Base-by-base conservation (phyloP, 2,888 invertebrate species). In the Hesperia comma region DNA sequence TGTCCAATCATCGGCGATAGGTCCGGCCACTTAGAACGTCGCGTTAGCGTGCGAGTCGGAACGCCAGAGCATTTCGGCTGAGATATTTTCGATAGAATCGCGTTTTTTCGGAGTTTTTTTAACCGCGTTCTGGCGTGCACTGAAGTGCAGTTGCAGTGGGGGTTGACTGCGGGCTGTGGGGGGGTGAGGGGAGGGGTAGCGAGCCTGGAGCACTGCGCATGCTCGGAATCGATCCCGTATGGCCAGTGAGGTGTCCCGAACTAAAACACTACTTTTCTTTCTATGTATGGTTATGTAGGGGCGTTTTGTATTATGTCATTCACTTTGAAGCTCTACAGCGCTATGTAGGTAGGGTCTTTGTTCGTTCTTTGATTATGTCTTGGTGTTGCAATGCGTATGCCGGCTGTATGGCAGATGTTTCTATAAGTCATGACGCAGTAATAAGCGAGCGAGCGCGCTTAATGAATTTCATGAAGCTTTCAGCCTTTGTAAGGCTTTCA, bases 101-200 rank as follows among this genome's bases (percentile, higher is more conserved):
- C 79, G 77, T 79, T 80, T 81, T n/a, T 83, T 81, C 76, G 77
- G 71, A 75, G 78, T 76, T 81, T 83, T 81, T 79, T 79, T 79
- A 74, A 77, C 80, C 80, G 82, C 86, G 90, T 80, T 82, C 81
- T 78, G 76, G 81, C 78, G 83, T 92, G 92, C 92, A 92, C 91
- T 92, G 90, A 79, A 89, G 79, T 92, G 92, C 92, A 92, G 86
- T 89, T 90, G 92, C 91, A 91, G 79, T 72, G 77, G 79, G 79
- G 74, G 79, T 81, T 79, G 81, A 84, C 80, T 79, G 74, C 75
- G 69, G 67, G 69, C 10, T 53, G 69, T 75, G 66, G 71, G 73
- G 77, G 76, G 77, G 76, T 75, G 80, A 78, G 79, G 75, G 86
- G 88, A 84, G 83, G 81, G 80, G 77, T 8, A 0, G 12, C 10